These are phyloP conservation scores for Idaea dimidiata DNA, from an alignment of 2,888 invertebrate genomes.

Conservation along the genomic window DNA sequence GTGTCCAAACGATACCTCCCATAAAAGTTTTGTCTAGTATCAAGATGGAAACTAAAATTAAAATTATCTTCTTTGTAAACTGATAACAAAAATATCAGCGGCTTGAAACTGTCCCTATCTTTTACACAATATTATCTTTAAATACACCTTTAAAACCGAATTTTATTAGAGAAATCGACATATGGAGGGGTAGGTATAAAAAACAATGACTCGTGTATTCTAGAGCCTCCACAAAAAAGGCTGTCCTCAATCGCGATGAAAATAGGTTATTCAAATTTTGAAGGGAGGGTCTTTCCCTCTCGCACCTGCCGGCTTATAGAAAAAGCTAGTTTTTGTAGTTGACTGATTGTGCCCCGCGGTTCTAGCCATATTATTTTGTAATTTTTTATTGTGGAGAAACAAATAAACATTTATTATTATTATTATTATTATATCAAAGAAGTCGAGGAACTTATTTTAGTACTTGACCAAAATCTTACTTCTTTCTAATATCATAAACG, in stretches of 20 bases:
- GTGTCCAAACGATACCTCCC: no score
- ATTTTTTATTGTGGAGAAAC: no score
- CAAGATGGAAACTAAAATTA: no score
- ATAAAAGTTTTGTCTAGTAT: no score
- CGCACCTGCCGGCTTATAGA: conserved; percentile 45
- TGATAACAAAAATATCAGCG: neutral
- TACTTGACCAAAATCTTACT: no score
- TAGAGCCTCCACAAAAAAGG: conserved; percentile 38
- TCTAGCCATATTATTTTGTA: no score
- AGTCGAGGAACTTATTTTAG: neutral
- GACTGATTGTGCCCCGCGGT: neutral
- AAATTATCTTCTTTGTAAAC: no score
- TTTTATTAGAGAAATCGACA: neutral
- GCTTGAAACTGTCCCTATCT: neutral
- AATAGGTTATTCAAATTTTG: conserved; percentile 61
- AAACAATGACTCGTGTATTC: conserved; percentile 44
- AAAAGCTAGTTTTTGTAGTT: conserved; percentile 2
- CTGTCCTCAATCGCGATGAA: conserved; percentile 38
- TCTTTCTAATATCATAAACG: no score
- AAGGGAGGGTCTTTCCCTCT: conserved; percentile 51
- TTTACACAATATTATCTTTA: neutral
- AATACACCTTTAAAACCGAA: neutral
- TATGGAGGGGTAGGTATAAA: conserved; percentile 15
- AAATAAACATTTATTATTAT: no score
- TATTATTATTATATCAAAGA: no score